Evolutionary conservation across 2,888 invertebrate genomes (phyloP).

Genomic region (Quadroppia sp.): DNA sequence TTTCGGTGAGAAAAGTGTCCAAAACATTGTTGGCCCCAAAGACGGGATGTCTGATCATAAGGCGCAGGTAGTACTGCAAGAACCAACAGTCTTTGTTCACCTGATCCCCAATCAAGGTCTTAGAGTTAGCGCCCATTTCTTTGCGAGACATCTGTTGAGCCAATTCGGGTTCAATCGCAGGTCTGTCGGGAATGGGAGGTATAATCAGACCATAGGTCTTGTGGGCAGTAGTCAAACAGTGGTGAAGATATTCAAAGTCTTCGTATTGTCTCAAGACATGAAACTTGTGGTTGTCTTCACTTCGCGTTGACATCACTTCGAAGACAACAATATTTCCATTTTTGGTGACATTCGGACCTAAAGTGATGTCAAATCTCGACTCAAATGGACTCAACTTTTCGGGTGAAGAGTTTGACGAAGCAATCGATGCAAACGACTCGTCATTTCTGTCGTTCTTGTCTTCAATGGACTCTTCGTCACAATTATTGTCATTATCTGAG

Average conservation of each 20-base stretch:
- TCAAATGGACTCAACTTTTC: slow-evolving; percentile 9
- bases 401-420: slow-evolving; percentile 25
- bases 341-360: slow-evolving; percentile 19
- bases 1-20: slow-evolving; percentile 51
- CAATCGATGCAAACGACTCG: neutral
- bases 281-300: slow-evolving; percentile 40
- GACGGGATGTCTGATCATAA: slow-evolving; percentile 51
- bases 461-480: neutral
- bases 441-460: neutral
- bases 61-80: slow-evolving; percentile 53
- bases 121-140: slow-evolving; percentile 52
- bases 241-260: slow-evolving; percentile 56
- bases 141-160: slow-evolving; percentile 53
- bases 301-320: neutral
- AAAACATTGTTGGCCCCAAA: slow-evolving; percentile 52
- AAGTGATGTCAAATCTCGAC: neutral
- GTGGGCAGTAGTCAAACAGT: slow-evolving; percentile 53
- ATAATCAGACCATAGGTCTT: slow-evolving; percentile 53
- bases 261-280: slow-evolving; percentile 52
- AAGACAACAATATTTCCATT: slow-evolving; percentile 6
- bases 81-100: slow-evolving; percentile 54
- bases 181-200: slow-evolving; percentile 54
- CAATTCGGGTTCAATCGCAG: slow-evolving; percentile 53
- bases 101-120: slow-evolving; percentile 54
- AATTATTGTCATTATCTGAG: slow-evolving; percentile 9